Conservation (phyloP, 2,113 vertebrate species). For the Pantherophis guttatus region DNA sequence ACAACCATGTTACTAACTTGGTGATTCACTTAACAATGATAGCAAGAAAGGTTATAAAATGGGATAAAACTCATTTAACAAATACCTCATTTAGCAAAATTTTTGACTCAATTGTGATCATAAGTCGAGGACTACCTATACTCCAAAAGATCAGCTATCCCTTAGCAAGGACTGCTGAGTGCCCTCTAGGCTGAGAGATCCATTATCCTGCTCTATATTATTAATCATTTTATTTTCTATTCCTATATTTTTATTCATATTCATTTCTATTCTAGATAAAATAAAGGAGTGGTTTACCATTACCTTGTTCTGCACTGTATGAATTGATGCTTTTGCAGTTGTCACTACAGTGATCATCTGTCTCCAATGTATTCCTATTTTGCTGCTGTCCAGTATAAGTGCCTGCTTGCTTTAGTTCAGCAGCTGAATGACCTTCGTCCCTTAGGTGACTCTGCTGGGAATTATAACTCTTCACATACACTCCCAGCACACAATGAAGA, state of each 20-base stretch:
- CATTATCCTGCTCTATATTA: neutral
- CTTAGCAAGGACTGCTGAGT: neutral
- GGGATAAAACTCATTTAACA: neutral
- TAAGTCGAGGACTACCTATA: neutral
- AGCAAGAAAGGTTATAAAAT: neutral
- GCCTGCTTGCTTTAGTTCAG: neutral
- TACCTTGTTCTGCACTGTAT: neutral
- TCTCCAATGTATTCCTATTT: neutral
- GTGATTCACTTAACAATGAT: neutral
- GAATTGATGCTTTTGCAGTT: neutral
- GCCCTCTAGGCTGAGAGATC: neutral
- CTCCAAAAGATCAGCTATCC: neutral
- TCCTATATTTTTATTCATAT: neutral
- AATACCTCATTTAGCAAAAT: too few relatives aligned
- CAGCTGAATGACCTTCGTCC: neutral
- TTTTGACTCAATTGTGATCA: neutral
- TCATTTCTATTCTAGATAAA: neutral
- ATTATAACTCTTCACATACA: neutral
- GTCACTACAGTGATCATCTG: neutral
- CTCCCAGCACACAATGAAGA: neutral
- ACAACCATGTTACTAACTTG: neutral
- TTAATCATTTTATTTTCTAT: neutral
- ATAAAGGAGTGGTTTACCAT: neutral
- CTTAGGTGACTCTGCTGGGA: neutral
- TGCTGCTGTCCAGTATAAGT: neutral